Evolutionary conservation across 2,888 invertebrate genomes (phyloP), one percentile per base, ranked within the genome.

Genomic region (Epinotia ramella): DNA sequence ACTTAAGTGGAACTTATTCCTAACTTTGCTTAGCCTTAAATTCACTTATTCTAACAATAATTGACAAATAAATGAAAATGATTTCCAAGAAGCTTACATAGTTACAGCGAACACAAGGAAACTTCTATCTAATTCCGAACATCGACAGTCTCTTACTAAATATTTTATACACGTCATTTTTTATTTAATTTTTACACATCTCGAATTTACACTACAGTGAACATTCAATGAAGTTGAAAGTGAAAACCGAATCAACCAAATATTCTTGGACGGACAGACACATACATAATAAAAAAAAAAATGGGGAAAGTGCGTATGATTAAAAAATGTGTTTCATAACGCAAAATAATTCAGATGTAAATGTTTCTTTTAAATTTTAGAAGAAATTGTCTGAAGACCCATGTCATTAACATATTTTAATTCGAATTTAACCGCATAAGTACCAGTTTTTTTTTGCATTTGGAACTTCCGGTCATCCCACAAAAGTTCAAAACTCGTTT

Each of bases 191-290:
- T 88, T 89, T 91, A 91, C 86, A 92, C 84, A 84, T 84, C 84
- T 84, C 80, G 80, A 86, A 87, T 90, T 89, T 89, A 91, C 86
- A 90, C 80, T 83, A 79, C 82, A 86, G 83, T 71, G 70, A 79
- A 79, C 57, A 76, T 77, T 77, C 78, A 82, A 79, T 77, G 73
- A 79, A 70, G 78, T 77, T 76, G 49, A 70, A 80, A 73, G 73
- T 59, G 78, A 79, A 81, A 9, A 79, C 78, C 81, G 82, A 87
- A 81, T 76, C 71, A 84, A 85, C 83, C 69, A 78, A 86, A 87
- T 83, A 82, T 81, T 85, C 80, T 87, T 93, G 94, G 94, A 94
- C 94, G 94, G 94, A 94, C 91, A 92, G 92, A 92, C 88, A 89
- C 82, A 91, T 88, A 89, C 87, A 84, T 59, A 69, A 69, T 24